Evolutionary conservation across 2,888 invertebrate species (phyloP).

Genomic region (Actias luna): DNA sequence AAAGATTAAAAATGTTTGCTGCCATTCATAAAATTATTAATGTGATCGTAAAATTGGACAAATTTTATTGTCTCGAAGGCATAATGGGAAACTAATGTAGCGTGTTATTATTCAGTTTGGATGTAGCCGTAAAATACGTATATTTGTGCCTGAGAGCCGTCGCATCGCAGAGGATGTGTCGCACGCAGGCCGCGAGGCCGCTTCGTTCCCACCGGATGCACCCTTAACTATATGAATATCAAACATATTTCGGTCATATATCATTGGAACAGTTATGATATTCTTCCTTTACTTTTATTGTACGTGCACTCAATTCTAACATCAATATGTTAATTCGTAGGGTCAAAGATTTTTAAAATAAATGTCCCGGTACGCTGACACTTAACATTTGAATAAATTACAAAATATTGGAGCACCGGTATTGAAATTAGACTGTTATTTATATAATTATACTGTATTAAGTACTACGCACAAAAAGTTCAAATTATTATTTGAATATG

Average conservation of each 20-base stretch:
- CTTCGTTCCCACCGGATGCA: slow-evolving; percentile 72
- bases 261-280: slow-evolving; percentile 78
- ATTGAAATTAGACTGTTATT: slow-evolving; percentile 30
- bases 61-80: slow-evolving; percentile 81
- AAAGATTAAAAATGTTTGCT: slow-evolving; percentile 74
- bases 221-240: slow-evolving; percentile 76
- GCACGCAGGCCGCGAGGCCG: slow-evolving; percentile 34
- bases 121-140: slow-evolving; percentile 79
- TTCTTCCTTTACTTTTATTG: slow-evolving; percentile 68
- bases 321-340: slow-evolving; percentile 55
- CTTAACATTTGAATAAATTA: slow-evolving; percentile 42
- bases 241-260: slow-evolving; percentile 75
- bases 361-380: slow-evolving; percentile 34
- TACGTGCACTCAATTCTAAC: slow-evolving; percentile 66
- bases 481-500: slow-evolving; percentile 54
- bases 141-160: slow-evolving; percentile 61
- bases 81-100: slow-evolving; percentile 82
- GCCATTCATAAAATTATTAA: slow-evolving; percentile 82
- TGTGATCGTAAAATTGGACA: slow-evolving; percentile 81
- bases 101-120: slow-evolving; percentile 82
- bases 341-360: slow-evolving; percentile 53
- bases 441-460: slow-evolving; percentile 28
- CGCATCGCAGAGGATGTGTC: slow-evolving; percentile 39
- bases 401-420: slow-evolving; percentile 24
- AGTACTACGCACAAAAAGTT: slow-evolving; percentile 41